Percentiles rank a stretch among this genome's conserved stretches.
Evolutionary conservation across 2,888 invertebrate genomes (phyloP).

Genomic region (Zelleria hepariella): DNA sequence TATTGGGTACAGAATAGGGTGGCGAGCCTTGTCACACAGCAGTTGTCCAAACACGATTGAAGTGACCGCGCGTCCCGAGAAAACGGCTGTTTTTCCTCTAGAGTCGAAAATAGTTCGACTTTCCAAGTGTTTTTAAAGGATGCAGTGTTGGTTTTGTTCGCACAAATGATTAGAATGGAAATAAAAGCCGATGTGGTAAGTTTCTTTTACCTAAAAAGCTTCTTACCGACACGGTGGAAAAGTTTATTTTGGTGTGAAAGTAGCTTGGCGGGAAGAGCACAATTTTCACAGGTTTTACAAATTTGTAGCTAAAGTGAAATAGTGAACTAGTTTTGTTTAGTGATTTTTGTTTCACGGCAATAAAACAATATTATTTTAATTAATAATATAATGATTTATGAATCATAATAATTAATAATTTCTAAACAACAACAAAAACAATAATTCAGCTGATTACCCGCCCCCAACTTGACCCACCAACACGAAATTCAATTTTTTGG

Average conservation of each 20-base stretch:
- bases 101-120: background rate
- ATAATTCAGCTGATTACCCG: no score
- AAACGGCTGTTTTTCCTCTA: conserved; percentile 16
- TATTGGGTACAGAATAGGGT: background rate
- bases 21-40: conserved; percentile 11
- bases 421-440: no score
- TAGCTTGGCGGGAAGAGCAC: no score
- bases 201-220: conserved; percentile 4
- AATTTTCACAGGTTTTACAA: no score
- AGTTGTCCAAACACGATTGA: conserved; percentile 32
- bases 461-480: no score
- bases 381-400: no score
- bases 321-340: no score
- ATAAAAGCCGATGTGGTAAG: conserved; percentile 61
- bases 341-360: no score
- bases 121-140: background rate
- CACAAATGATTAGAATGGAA: conserved; percentile 31
- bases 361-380: no score
- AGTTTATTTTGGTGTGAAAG: background rate
- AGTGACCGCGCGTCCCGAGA: conserved; percentile 28
- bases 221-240: background rate
- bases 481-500: no score
- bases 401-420: no score
- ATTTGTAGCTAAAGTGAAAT: no score
- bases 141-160: background rate